These are phyloP conservation scores for Ciconia stormi DNA, from an alignment of 2,113 vertebrate species.

Conservation along the genomic window DNA sequence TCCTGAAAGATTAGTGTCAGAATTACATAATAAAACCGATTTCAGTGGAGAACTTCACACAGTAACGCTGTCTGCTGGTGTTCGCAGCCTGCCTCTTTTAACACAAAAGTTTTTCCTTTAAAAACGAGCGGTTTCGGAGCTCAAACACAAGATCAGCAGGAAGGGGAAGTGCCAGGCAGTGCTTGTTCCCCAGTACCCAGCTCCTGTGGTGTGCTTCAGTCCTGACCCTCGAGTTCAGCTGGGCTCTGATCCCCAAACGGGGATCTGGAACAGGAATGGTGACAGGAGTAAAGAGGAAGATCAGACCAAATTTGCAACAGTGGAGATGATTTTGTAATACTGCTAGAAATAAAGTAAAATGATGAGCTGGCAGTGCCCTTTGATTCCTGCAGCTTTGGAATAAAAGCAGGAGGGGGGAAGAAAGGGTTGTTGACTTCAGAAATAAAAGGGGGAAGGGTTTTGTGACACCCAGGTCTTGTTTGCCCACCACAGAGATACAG, in stretches of 20 bases:
- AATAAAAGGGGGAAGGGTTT: neutral
- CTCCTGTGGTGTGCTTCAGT: neutral
- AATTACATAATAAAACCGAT: constrained; percentile 1
- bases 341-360: neutral
- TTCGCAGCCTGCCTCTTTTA: neutral
- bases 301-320: neutral
- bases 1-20: neutral
- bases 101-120: neutral
- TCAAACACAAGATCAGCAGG: neutral
- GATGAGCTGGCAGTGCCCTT: neutral
- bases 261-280: neutral
- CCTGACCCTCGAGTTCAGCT: neutral
- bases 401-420: neutral
- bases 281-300: neutral
- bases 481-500: neutral
- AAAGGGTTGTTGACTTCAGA: neutral
- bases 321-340: neutral
- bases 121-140: neutral
- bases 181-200: neutral
- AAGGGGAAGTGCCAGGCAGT: neutral
- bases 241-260: neutral
- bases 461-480: neutral
- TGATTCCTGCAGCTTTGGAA: neutral
- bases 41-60: neutral
- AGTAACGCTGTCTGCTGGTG: neutral